Base-by-base conservation (phyloP, 1,140 invertebrate species). In the Thaumatotibia leucotreta region DNA sequence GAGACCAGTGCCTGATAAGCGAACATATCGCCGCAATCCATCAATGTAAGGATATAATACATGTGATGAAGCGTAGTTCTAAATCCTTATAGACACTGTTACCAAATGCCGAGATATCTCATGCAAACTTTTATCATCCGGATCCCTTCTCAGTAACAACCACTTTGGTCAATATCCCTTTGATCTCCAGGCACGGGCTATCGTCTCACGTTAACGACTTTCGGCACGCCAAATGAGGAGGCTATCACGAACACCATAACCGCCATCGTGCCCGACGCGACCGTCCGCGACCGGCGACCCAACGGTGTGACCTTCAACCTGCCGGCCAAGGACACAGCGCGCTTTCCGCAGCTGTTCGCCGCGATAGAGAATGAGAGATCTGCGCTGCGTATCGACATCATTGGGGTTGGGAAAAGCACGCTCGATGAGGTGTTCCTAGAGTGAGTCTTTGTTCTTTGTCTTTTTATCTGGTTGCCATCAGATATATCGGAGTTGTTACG, bases 351-450 rank as follows among this genome's bases (percentile, higher is more conserved):
- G 10, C 35, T 63, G 6, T 63, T 63, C 33, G 8, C 20, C n/a
- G 6, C 17, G 1, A 1, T 63, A 8, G 33, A 63, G n/a, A 3
- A 49, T 4, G 14, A 1, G 23, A n/a, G 62, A 6, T 63, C 24
- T 1, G 24, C 27, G 4, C 24, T 63, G 17, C 17, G 31, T 10
- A 63, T 63, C 22, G 35, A 63, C 10, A 24, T 22, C 6, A 63
- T 63, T 11, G 62, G 62, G 0, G 24, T 63, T n/a, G 33, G 62
- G 4, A 49, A n/a, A 10, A 35, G 29, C 8, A 63, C 35, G 9
- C 62, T 63, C 5, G 62, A 63, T 4, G 62, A 63, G 11, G 62
- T 63, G 4, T 63, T 63, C 23, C 14, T 63, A 22, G 24, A 27
- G 62, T 63, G 20, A 35, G 62, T 27, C 11, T 27, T 3, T 39